Evolutionary conservation across 2,797 vertebrate genomes (phyloP), one percentile per base, ranked within the genome.

Genomic region (Cygnus olor): DNA sequence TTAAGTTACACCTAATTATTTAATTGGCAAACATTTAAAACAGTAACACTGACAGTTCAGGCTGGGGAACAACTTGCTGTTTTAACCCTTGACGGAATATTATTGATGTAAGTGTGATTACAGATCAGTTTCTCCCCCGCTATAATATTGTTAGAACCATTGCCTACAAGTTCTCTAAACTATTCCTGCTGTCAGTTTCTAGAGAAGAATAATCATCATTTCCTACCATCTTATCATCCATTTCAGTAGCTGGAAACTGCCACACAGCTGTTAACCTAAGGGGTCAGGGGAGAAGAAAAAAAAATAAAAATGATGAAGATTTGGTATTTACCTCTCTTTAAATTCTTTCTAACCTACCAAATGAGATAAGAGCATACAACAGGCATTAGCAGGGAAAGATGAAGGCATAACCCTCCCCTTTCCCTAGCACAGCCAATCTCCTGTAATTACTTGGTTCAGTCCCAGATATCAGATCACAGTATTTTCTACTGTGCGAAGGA

Each of bases 1-100:
- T 98, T 88, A 97, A 96, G 97, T 98, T 98, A 95, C 97, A 98
- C 96, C 91, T 97, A 97, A 98, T 98, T 98, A 98, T 96, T 96
- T 95, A 94, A 92, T 95, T 93, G 95, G 78, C 82, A 88, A 91
- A 92, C 42, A 72, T 70, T 96, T 92, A 45, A 89, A 81, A 95
- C 78, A 76, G 64, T 57, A 85, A 95, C 63, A 80, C 14, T 65
- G 61, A 20, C 24, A 24, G 27, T 45, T 72, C 10, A 27, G 44
- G 27, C 49, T 42, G 19, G 16, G 56, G 38, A 77, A 54, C 40
- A 51, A 56, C 56, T 28, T 44, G 7, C 28, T 70, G 51, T 64
- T 61, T 53, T 42, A 85, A 94, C 54, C 22, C 51, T 66, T 53
- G 6, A 42, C 8, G 74, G 60, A 64, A 14, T 83, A 19, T 84